Conservation (phyloP, 1,140 invertebrate genomes). For the Drosophila athabasca region DNA sequence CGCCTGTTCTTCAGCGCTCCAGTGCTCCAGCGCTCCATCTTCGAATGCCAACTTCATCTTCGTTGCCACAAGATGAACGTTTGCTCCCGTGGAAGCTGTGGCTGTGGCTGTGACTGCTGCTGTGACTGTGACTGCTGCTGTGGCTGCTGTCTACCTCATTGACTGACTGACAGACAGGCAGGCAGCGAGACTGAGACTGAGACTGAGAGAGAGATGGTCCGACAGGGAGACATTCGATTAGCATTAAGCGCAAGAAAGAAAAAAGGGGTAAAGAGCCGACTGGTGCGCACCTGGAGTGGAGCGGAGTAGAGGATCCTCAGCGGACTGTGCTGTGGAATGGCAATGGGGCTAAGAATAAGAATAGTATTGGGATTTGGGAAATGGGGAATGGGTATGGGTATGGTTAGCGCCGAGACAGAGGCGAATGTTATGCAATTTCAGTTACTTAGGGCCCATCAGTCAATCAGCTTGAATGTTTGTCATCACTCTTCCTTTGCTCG, state of each 20-base stretch:
- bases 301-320: slow-evolving; percentile 15
- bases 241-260: slow-evolving; percentile 66
- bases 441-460: slow-evolving; percentile 79
- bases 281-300: slow-evolving; percentile 28
- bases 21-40: background rate
- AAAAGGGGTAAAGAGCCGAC: slow-evolving; percentile 14
- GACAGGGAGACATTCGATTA: slow-evolving; percentile 71
- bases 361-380: background rate
- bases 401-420: slow-evolving; percentile 3
- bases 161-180: slow-evolving; percentile 40
- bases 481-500: slow-evolving; percentile 51
- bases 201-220: slow-evolving; percentile 15
- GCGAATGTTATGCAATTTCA: slow-evolving; percentile 75
- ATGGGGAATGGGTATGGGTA: background rate
- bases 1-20: background rate
- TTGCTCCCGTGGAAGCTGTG: slow-evolving; percentile 32
- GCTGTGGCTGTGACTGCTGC: slow-evolving; percentile 2
- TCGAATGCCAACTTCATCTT: slow-evolving; percentile 71
- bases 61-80: slow-evolving; percentile 49
- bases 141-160: slow-evolving; percentile 16
- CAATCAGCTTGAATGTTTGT: slow-evolving; percentile 72
- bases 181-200: slow-evolving; percentile 10
- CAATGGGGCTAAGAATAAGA: background rate
- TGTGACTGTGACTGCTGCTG: slow-evolving; percentile 5
- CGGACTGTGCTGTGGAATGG: background rate